Conservation (phyloP, 1,140 invertebrate genomes). For the Hyposmocoma kahamanoa region DNA sequence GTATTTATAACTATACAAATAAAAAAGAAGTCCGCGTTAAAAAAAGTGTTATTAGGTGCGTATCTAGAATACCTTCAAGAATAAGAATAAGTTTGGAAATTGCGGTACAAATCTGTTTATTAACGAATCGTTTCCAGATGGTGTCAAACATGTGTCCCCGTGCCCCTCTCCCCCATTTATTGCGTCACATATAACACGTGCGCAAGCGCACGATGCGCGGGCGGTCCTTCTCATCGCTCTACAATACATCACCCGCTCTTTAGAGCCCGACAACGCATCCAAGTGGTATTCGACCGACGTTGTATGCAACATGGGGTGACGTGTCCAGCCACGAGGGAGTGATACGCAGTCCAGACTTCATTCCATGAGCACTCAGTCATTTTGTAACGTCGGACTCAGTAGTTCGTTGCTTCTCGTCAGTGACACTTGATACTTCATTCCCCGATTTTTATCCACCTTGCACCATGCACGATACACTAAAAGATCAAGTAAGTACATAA, state of each 20-base stretch:
- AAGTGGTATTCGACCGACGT: neutral
- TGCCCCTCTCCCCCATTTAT: neutral
- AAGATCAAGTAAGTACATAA: no score
- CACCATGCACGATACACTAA: neutral
- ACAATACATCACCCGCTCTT: neutral
- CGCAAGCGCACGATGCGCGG: neutral
- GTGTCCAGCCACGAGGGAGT: neutral
- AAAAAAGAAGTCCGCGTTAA: no score
- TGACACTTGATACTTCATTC: neutral
- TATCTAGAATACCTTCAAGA: no score
- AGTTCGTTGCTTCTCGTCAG: neutral
- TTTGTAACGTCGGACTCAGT: neutral
- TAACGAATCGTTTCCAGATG: neutral
- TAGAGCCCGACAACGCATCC: neutral
- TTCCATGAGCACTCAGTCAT: neutral
- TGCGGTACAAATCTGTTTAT: no score
- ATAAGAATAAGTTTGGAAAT: no score
- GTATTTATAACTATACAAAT: no score
- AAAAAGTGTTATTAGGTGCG: no score
- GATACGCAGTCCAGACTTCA: neutral
- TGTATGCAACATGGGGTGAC: neutral
- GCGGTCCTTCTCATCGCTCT: no score
- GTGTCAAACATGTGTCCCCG: neutral
- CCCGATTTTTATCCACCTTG: no score
- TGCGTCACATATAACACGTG: no score